phyloP scores from a whole-genome alignment of 2,113 vertebrate genomes.

The Cyanistes caeruleus region DNA sequence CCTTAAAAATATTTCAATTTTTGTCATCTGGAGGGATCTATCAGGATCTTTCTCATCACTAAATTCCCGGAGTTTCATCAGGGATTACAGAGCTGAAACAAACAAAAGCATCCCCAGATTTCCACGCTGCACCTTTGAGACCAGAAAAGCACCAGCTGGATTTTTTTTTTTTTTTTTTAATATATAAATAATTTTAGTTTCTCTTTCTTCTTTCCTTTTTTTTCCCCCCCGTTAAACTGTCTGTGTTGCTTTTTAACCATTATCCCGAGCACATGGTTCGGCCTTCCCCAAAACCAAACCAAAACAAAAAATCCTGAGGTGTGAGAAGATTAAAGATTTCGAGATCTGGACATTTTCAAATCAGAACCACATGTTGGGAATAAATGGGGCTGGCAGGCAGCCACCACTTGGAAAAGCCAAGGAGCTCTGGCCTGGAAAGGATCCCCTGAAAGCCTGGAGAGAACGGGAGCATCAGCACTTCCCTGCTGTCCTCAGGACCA shows the following conservation, averaged over 20 bases:
- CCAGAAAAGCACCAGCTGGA: not conserved
- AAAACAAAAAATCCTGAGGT: constrained; percentile 63
- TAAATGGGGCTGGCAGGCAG: constrained; percentile 50
- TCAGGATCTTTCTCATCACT: not conserved
- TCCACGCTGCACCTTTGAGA: not conserved
- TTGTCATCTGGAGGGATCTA: not conserved
- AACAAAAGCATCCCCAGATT: not conserved
- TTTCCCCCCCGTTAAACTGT: not conserved
- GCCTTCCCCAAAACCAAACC: constrained; percentile 58
- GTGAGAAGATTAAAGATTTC: constrained; percentile 71
- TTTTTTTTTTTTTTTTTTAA: not conserved
- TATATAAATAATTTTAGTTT: not conserved
- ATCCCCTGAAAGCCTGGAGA: not conserved
- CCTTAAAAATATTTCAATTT: not conserved
- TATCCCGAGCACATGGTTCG: constrained; percentile 8
- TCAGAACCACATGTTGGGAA: constrained; percentile 67
- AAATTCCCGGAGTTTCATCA: not conserved
- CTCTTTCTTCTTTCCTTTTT: not conserved
- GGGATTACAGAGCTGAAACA: not conserved
- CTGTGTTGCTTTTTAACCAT: constrained; percentile 22
- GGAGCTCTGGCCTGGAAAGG: not conserved
- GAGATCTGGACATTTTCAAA: constrained; percentile 70
- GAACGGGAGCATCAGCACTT: not conserved
- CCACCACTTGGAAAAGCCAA: constrained; percentile 30
- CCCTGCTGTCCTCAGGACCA: not conserved